phyloP scores from a whole-genome alignment of 2,113 vertebrate genomes.

The Eulemur rufifrons region DNA sequence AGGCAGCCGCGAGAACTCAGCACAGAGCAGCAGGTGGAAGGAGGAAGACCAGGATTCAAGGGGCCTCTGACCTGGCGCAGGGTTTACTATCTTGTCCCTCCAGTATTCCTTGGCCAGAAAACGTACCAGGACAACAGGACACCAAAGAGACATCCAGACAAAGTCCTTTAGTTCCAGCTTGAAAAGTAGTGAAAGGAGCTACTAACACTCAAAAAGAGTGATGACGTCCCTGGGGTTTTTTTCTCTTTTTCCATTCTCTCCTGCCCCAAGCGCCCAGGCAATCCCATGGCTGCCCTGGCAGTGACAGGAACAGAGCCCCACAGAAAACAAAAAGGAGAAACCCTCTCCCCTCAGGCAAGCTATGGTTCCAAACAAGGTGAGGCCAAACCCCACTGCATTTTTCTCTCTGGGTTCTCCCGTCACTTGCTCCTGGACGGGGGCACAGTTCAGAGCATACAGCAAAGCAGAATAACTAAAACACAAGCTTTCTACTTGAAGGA shows the following conservation, averaged over 20 bases:
- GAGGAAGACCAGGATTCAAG: neutral
- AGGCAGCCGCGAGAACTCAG: neutral
- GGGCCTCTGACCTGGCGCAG: neutral
- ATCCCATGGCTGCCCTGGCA: too few species aligned
- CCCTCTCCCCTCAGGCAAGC: neutral
- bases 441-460: neutral
- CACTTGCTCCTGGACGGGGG: neutral
- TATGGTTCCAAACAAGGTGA: neutral
- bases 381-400: neutral
- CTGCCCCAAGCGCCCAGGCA: neutral
- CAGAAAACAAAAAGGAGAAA: neutral
- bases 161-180: neutral
- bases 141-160: neutral
- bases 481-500: neutral
- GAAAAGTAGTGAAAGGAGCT: neutral
- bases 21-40: neutral
- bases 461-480: neutral
- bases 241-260: neutral
- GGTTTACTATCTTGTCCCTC: neutral
- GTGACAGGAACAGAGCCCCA: neutral
- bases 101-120: neutral
- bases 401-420: neutral
- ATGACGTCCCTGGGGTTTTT: neutral
- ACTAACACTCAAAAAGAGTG: neutral
- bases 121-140: neutral